Base-by-base conservation (phyloP, 2,113 vertebrate genomes). In the Cyanoliseus patagonus region DNA sequence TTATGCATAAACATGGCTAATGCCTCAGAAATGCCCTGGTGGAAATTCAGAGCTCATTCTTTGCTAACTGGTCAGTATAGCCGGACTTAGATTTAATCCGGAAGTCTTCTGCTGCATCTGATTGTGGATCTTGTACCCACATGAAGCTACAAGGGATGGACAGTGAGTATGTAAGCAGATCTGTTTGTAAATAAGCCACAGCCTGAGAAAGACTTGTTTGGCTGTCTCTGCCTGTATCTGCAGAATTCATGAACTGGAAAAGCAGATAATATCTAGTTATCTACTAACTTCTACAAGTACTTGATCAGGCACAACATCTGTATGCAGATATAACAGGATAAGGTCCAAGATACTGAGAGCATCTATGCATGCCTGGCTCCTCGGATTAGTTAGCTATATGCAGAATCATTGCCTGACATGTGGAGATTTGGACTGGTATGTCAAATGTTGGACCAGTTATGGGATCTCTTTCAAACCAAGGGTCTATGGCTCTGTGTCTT, bases 331-430 rank as follows among this genome's bases (percentile, higher is more conserved):
- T 6, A 55, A 35, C 31, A 69, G 10, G 9, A 10, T 59, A 46
- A 73, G 46, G 19, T 42, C 51, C 41, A 79, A 55, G 75, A 9
- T 64, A 5, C 8, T 52, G n/a, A 24, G 61, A 39, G 30, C 11
- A 19, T 9, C 25, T 74, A 51, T 85, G 66, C 41, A 12, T 1
- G 2, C 14, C 39, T 35, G 70, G 17, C 37, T 84, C 24, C 24
- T 75, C 61, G 14, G 28, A 62, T 75, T 35, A 33, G 18, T 35
- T 51, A 17, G 22, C 22, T 30, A 2, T 20, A 33, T 17, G 9
- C n/a, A 28, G 30, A 63, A 19, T 28, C 33, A 31, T 23, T 62
- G 25, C 49, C 4, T 23, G 55, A 47, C 7, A 33, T 0, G 0
- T 39, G 24, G 27, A 11, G 5, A 35, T 49, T 62, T 49, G 25